Evolutionary conservation across 2,113 vertebrate genomes (phyloP), one percentile per base, ranked within the genome.

Genomic region (Carassius auratus): DNA sequence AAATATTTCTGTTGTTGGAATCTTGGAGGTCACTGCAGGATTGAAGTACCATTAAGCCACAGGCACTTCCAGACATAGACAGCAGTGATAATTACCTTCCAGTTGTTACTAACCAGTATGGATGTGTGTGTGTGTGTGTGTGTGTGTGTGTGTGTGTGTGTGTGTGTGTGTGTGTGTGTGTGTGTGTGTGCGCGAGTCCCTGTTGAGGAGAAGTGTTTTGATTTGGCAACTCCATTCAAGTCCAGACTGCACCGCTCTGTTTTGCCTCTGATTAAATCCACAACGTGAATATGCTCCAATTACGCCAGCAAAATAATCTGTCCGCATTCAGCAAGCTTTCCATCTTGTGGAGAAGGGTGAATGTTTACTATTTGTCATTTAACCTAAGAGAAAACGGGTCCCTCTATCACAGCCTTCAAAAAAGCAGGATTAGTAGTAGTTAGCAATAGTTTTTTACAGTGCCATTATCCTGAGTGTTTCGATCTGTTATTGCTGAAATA

Each of bases 221-320:
- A 84, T 84, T 86, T 76, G 85, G 84, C 78, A 69, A 62, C 76
- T 83, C 36, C 85, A 84, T 81, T 83, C 76, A 84, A 81, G 87
- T 81, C 83, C 82, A 23, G 82, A n/a, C 76, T 88, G 81, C 36
- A 77, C 76, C 81, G 75, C 69, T 88, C 77, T 81, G 73, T 85
- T 89, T 89, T 87, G 83, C 86, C 57, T 85, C 78, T 89, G 88
- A 89, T 89, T 89, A 86, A 84, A 80, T 86, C 81, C 84, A 89
- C 71, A 64, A 75, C 73, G 83, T 82, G 81, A 89, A 89, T 83
- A 79, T 83, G 83, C 64, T 83, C 45, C 85, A 89, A 75, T 89
- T 89, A 87, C 14, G 66, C 78, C 71, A 59, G 78, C 33, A 79
- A 85, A 79, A 85, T 59, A 85, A 59, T 81, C 42, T 4, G 12